phyloP scores from a whole-genome alignment of 2,797 vertebrate species.

The Oryzias dopingdopingensis region DNA sequence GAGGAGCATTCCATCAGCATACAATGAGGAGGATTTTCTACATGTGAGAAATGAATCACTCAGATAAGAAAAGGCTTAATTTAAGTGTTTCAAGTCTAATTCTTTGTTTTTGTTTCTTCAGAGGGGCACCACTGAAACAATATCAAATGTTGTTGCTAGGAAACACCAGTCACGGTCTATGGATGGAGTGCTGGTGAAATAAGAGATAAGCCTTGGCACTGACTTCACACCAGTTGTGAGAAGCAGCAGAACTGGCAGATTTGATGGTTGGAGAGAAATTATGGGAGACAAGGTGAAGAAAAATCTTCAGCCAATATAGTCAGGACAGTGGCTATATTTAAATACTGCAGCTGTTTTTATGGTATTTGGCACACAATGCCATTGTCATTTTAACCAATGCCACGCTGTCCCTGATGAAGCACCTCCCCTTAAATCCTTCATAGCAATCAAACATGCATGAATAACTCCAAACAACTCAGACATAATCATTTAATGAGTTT shows the following conservation, averaged over 20 bases:
- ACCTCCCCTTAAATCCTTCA: conserved; percentile 58
- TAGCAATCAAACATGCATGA: conserved; percentile 66
- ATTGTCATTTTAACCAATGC: conserved; percentile 48
- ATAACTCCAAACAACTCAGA: conserved; percentile 71
- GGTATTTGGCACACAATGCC: conserved; percentile 24
- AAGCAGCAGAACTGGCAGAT: conserved; percentile 11
- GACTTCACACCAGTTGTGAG: conserved; percentile 42
- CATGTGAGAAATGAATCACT: conserved; percentile 37
- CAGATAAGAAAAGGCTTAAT: conserved; percentile 40
- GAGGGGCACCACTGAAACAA: conserved; percentile 43
- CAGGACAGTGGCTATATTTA: conserved; percentile 14
- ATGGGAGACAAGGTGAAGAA: background rate
- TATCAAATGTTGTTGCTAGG: conserved; percentile 68
- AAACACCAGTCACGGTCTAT: conserved; percentile 53
- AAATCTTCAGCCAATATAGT: background rate
- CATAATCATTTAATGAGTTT: conserved; percentile 72
- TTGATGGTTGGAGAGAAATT: conserved; percentile 10
- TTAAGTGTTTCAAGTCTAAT: conserved; percentile 58
- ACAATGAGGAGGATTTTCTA: conserved; percentile 23
- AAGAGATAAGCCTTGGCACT: conserved; percentile 25
- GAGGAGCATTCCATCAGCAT: conserved; percentile 23
- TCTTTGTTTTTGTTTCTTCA: conserved; percentile 56
- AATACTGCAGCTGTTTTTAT: conserved; percentile 21
- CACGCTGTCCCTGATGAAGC: conserved; percentile 46
- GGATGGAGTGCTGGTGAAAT: conserved; percentile 30